These are phyloP conservation scores for Yponomeuta plumbellus DNA, from an alignment of 2,888 invertebrate species.

Conservation along the genomic window DNA sequence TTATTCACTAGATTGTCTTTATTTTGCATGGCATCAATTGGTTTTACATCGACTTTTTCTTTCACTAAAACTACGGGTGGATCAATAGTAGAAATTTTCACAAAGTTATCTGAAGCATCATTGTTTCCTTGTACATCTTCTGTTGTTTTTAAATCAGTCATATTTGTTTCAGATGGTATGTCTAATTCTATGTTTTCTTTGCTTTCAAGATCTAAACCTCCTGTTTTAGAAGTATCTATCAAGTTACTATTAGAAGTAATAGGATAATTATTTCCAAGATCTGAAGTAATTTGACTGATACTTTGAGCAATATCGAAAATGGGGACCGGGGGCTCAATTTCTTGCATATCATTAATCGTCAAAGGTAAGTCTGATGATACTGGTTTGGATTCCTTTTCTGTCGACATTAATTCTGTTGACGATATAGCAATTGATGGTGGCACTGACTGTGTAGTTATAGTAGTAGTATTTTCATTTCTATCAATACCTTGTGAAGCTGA, in stretches of 20 bases:
- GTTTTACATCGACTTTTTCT: no score
- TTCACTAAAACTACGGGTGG: conserved; percentile 28
- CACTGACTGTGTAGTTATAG: conserved; percentile 64
- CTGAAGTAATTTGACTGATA: conserved; percentile 70
- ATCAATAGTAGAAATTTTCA: conserved; percentile 61
- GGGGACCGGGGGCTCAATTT: conserved; percentile 37
- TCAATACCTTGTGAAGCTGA: conserved; percentile 35
- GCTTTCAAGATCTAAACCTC: conserved; percentile 50
- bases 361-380: conserved; percentile 25
- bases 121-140: conserved; percentile 25
- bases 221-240: conserved; percentile 46
- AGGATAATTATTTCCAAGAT: conserved; percentile 54
- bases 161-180: conserved; percentile 43
- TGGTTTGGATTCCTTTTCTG: conserved; percentile 29
- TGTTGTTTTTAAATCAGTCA: conserved; percentile 28
- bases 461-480: conserved; percentile 47
- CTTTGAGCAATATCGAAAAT: conserved; percentile 67
- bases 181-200: conserved; percentile 64
- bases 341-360: conserved; percentile 27
- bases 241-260: conserved; percentile 52
- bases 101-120: conserved; percentile 42
- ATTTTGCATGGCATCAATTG: not conserved
- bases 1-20: conserved; percentile 21
- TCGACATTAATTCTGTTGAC: conserved; percentile 46
- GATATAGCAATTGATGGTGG: conserved; percentile 58